Evolutionary conservation across 2,113 vertebrate genomes (phyloP).

Genomic region (Syrrhaptes paradoxus): DNA sequence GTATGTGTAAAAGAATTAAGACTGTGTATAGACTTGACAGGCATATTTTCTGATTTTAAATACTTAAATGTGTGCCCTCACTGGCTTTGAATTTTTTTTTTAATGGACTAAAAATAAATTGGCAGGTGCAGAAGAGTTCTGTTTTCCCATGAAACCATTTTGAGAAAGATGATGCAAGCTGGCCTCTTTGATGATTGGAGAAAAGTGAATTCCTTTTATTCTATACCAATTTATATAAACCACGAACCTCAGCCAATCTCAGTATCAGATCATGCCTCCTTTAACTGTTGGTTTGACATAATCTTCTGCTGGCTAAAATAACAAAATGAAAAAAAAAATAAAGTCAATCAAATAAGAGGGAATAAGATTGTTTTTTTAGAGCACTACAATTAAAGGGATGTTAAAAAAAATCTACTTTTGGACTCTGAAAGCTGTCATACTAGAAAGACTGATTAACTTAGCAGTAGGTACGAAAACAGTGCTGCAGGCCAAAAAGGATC

Average conservation of each 20-base stretch:
- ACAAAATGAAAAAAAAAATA: background rate
- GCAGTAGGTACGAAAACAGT: slow-evolving; percentile 12
- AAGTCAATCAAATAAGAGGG: slow-evolving; percentile 10
- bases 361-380: slow-evolving; percentile 3
- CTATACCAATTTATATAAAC: background rate
- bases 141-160: background rate
- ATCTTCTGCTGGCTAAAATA: slow-evolving; percentile 10
- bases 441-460: slow-evolving; percentile 31
- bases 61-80: background rate
- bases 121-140: background rate
- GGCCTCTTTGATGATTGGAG: background rate
- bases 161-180: background rate
- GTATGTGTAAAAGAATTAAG: background rate
- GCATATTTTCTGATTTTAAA: background rate
- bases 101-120: background rate
- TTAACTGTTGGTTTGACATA: background rate
- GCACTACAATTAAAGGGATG: background rate
- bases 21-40: background rate
- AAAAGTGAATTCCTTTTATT: slow-evolving; percentile 14
- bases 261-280: background rate
- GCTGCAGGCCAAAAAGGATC: slow-evolving; percentile 25
- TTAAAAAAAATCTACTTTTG: background rate
- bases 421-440: slow-evolving; percentile 18
- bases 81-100: background rate
- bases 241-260: slow-evolving; percentile 12